phyloP scores from a whole-genome alignment of 2,797 vertebrate genomes.

The Bovichtus variegatus region DNA sequence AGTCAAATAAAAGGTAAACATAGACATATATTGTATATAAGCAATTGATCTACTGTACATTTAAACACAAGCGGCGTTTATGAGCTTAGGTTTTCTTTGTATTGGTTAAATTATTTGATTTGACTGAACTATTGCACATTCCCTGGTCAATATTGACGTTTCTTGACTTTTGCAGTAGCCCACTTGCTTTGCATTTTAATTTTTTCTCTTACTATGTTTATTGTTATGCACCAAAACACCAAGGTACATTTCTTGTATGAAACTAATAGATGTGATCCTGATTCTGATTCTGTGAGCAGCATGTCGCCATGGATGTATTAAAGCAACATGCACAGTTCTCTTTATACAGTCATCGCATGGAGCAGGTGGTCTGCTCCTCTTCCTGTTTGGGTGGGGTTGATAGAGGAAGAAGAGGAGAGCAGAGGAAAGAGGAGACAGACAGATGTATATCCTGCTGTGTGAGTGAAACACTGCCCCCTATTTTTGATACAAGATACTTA shows the following conservation, averaged over 20 bases:
- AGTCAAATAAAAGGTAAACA: too few relatives aligned
- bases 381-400: constrained; percentile 77
- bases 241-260: too few relatives aligned
- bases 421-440: constrained; percentile 33
- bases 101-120: too few relatives aligned
- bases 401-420: constrained; percentile 12
- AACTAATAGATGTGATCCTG: background rate
- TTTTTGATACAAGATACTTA: background rate
- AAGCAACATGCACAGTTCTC: too few relatives aligned
- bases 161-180: background rate
- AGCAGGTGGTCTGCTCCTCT: background rate
- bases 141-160: background rate
- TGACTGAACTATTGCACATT: background rate
- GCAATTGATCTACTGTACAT: background rate
- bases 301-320: too few relatives aligned
- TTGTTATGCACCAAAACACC: too few relatives aligned
- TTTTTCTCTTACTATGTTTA: too few relatives aligned
- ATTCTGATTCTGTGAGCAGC: background rate
- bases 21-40: too few relatives aligned
- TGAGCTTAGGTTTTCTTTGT: too few relatives aligned
- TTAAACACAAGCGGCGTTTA: too few relatives aligned
- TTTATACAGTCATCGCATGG: too few relatives aligned
- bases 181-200: background rate
- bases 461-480: constrained; percentile 34
- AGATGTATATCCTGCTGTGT: rapidly evolving